A percentile compares a stretch with the other conserved stretches of the same genome.
Evolutionary conservation across 35 echinoderm and acorn worm species (phyloP).

Genomic region (Ophioderma brevispina): DNA sequence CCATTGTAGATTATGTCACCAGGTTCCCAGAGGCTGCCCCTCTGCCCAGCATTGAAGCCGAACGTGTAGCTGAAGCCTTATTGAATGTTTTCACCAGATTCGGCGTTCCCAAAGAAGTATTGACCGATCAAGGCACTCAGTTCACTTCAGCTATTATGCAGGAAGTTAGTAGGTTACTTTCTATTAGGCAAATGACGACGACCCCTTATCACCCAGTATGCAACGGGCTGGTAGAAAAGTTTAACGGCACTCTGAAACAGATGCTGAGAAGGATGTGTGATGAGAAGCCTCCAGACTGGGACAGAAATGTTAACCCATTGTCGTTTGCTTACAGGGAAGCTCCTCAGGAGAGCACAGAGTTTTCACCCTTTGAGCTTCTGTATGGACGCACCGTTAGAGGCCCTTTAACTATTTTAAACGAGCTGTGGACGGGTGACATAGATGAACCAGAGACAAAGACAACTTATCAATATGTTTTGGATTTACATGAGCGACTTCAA

Average conservation of each 20-base stretch:
- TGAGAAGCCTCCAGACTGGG: conserved; percentile 53
- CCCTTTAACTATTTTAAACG: conserved; percentile 44
- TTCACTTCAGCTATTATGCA: neutral
- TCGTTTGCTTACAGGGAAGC: too few species aligned
- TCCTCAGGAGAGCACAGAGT: conserved; percentile 39
- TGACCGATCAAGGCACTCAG: too few species aligned
- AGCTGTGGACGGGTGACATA: conserved; percentile 74
- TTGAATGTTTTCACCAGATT: neutral
- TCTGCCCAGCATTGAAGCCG: neutral
- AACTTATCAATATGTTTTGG: conserved; percentile 74
- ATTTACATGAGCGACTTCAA: conserved; percentile 44
- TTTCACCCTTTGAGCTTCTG: conserved; percentile 65
- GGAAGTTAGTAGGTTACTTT: neutral
- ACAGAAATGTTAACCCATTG: conserved; percentile 43
- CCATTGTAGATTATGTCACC: too few species aligned
- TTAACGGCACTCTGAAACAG: too few species aligned
- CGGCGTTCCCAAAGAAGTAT: neutral
- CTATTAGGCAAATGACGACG: neutral
- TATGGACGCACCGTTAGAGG: conserved; percentile 64
- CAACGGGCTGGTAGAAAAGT: neutral
- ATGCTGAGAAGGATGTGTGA: too few species aligned
- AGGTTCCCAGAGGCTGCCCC: too few species aligned
- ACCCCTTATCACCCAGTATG: too few species aligned
- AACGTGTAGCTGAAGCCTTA: neutral
- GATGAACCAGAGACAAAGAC: conserved; percentile 57